A percentile compares a stretch with the other conserved stretches of the same genome.
phyloP scores from a whole-genome alignment of 2,888 invertebrate genomes.

The Matsumyia berberina region DNA sequence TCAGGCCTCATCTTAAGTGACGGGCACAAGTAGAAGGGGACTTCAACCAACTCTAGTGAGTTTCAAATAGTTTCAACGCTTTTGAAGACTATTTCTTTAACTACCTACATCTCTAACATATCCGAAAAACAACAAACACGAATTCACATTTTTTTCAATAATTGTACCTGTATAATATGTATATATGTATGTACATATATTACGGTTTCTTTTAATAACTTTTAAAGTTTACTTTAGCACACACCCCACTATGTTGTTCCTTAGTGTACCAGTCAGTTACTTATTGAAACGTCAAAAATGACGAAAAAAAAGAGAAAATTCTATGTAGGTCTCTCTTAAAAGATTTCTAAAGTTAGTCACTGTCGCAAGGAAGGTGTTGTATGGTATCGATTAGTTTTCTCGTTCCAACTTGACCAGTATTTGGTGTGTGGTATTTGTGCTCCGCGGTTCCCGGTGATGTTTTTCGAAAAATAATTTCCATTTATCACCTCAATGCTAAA shows the following conservation, averaged over 20 bases:
- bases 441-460: constrained; percentile 45
- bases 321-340: constrained; percentile 55
- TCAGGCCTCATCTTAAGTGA: too few species aligned
- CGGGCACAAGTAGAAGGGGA: too few species aligned
- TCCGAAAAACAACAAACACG: too few species aligned
- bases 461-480: constrained; percentile 24
- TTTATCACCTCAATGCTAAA: constrained; percentile 15
- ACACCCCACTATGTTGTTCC: not conserved
- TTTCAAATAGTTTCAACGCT: too few species aligned
- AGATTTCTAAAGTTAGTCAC: constrained; percentile 34
- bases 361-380: constrained; percentile 71
- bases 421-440: constrained; percentile 54
- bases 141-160: too few species aligned
- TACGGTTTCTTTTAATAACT: too few species aligned
- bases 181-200: too few species aligned
- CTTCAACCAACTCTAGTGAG: too few species aligned
- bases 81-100: too few species aligned
- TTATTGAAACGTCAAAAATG: constrained; percentile 47
- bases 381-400: constrained; percentile 75
- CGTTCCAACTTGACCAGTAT: constrained; percentile 54
- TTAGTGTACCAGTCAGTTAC: constrained; percentile 37
- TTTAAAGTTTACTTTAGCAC: not conserved
- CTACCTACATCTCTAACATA: too few species aligned
- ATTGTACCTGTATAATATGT: too few species aligned
- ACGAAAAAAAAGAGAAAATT: constrained; percentile 29